Evolutionary conservation across 2,113 vertebrate species (phyloP), one percentile per base, ranked within the genome.

Genomic region (Petroica traversi): DNA sequence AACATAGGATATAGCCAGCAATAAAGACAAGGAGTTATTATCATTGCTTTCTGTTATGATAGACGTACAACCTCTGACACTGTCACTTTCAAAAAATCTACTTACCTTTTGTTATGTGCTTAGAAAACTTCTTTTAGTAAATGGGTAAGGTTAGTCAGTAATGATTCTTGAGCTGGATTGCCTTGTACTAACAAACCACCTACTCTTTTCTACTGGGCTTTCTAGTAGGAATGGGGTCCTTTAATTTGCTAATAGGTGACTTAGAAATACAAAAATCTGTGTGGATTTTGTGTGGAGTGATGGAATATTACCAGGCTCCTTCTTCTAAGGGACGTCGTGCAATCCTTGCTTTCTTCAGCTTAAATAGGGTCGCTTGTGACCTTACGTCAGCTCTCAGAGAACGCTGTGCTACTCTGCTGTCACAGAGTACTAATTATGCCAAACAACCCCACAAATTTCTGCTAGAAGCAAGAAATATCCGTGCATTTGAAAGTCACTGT

Each of bases 281-380:
- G n/a, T n/a, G n/a, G n/a, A n/a, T n/a, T n/a, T n/a, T n/a, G n/a
- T n/a, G n/a, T n/a, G n/a, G 38, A 54, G 19, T 73, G 9, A 7
- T 49, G 12, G 29, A 71, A 54, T 81, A 26, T 38, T 43, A 20
- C 46, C 15, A 12, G 43, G 33, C 33, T 57, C 49, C 43, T 87
- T 51, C 59, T 93, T 31, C 51, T 66, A 57, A 81, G 51, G 16
- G 3, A 23, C 17, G 10, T 31, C 0, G 0, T 29, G 24, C 49
- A 74, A 57, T 34, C 23, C 29, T 61, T 91, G n/a, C 43, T 67
- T 86, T 89, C 69, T 69, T 92, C 43, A 73, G 19, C 20, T 48
- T 76, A 59, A 48, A 0, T 63, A 71, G 52, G 25, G 18, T 64
- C 33, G 31, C 33, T 69, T 26, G 22, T 49, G 59, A 74, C 33